phyloP scores from a whole-genome alignment of 2,113 vertebrate genomes.

The Phrynosoma blainvillii region DNA sequence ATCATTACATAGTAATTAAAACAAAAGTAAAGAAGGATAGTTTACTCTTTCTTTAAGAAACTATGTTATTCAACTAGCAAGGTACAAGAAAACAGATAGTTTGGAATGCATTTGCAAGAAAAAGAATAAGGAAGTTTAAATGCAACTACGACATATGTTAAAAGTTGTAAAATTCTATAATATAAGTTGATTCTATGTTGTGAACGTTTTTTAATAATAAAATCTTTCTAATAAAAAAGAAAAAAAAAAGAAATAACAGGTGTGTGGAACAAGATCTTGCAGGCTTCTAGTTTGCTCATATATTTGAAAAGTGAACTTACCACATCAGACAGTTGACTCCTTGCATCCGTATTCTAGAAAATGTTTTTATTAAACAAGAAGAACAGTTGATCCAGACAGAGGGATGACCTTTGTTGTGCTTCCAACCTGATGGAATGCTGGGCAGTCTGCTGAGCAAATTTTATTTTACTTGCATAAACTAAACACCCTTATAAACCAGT shows the following conservation, averaged over 20 bases:
- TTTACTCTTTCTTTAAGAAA: too few relatives aligned
- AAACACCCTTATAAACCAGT: not conserved
- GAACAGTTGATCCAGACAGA: not conserved
- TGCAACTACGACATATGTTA: too few relatives aligned
- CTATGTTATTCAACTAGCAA: too few relatives aligned
- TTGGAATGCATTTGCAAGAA: too few relatives aligned
- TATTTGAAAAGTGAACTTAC: conserved; percentile 1
- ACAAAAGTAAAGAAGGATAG: too few relatives aligned
- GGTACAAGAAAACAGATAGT: too few relatives aligned
- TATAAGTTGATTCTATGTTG: too few relatives aligned
- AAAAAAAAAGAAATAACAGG: conserved; percentile 17
- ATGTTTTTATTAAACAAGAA: not conserved
- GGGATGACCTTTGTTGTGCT: not conserved
- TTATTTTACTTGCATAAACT: not conserved
- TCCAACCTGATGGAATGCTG: conserved; percentile 13
- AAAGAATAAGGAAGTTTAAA: too few relatives aligned
- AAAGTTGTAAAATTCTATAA: too few relatives aligned
- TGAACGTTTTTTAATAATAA: too few relatives aligned
- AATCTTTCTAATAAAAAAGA: too few relatives aligned
- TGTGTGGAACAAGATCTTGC: conserved; percentile 40
- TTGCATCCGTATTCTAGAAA: not conserved
- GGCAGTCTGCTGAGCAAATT: not conserved
- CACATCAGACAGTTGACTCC: not conserved
- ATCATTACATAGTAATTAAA: too few relatives aligned
- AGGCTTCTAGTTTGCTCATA: not conserved